Conservation (phyloP, 2,888 invertebrate species). For the Salticus scenicus region DNA sequence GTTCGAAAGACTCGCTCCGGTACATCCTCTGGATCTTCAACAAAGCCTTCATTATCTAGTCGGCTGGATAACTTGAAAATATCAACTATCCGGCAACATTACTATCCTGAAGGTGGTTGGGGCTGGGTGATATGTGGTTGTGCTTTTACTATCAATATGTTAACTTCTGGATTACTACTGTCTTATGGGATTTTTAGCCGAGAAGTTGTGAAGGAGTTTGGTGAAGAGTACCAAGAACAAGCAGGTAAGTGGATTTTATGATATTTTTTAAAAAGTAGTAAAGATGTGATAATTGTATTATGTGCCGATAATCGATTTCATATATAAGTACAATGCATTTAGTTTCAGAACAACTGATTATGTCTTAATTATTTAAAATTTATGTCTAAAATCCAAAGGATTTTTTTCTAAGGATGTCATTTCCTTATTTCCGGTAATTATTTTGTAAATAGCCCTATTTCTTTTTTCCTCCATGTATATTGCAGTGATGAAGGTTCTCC, state of each 20-base stretch:
- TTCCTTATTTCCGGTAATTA: too few relatives aligned
- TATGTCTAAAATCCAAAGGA: too few relatives aligned
- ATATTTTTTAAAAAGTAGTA: too few relatives aligned
- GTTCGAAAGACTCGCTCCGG: conserved; percentile 38
- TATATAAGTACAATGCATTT: too few relatives aligned
- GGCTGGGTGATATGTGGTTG: conserved; percentile 87
- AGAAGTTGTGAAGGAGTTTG: conserved; percentile 59
- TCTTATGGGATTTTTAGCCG: conserved; percentile 62
- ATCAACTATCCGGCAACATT: conserved; percentile 85
- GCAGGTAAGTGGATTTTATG: conserved; percentile 62
- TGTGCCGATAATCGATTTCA: too few relatives aligned
- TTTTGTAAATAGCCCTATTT: too few relatives aligned
- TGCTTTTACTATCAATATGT: conserved; percentile 83
- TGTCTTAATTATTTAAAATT: too few relatives aligned
- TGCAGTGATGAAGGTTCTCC: too few relatives aligned
- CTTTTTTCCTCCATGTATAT: too few relatives aligned
- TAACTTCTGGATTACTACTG: conserved; percentile 74
- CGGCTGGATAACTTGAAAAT: conserved; percentile 67
- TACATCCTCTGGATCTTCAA: conserved; percentile 47
- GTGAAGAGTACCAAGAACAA: conserved; percentile 49
- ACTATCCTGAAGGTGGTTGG: conserved; percentile 91
- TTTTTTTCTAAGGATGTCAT: too few relatives aligned
- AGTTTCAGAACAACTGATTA: too few relatives aligned
- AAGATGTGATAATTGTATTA: too few relatives aligned
- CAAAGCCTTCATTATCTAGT: conserved; percentile 51